phyloP scores from a whole-genome alignment of 2,888 invertebrate genomes.

The Scelioninae gen. 2 region DNA sequence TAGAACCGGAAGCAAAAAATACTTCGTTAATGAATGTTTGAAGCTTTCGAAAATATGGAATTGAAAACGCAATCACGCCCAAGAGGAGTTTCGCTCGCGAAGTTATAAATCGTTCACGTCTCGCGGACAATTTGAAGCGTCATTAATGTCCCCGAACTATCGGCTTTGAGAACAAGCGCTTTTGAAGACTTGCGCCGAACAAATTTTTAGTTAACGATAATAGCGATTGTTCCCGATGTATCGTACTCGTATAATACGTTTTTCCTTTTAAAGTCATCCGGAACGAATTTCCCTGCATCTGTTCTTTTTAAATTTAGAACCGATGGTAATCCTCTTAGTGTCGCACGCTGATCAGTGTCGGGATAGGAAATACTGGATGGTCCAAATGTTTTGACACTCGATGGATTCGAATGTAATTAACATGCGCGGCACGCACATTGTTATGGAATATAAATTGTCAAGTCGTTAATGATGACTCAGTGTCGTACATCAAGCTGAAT shows the following conservation, averaged over 20 bases:
- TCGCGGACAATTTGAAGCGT: slow-evolving; percentile 29
- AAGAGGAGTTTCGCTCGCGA: background rate
- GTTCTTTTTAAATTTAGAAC: slow-evolving; percentile 23
- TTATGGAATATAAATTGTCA: no score
- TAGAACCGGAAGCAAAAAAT: slow-evolving; percentile 12
- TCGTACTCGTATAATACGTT: slow-evolving; percentile 12
- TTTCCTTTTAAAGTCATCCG: slow-evolving; percentile 25
- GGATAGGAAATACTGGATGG: background rate
- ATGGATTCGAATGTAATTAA: background rate
- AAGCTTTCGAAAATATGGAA: slow-evolving; percentile 12
- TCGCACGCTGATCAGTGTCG: background rate
- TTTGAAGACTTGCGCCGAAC: slow-evolving; percentile 3
- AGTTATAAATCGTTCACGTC: slow-evolving; percentile 17
- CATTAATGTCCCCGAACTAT: slow-evolving; percentile 29
- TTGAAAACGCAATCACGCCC: slow-evolving; percentile 2
- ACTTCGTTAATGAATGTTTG: slow-evolving; percentile 12
- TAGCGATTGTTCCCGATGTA: background rate
- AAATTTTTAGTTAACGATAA: slow-evolving; percentile 24
- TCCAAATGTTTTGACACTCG: slow-evolving; percentile 3
- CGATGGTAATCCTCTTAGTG: slow-evolving; percentile 4
- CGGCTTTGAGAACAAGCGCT: slow-evolving; percentile 9
- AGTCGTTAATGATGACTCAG: no score
- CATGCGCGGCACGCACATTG: no score
- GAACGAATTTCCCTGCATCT: slow-evolving; percentile 20
- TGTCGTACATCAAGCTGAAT: no score